These are phyloP conservation scores for Labia minor DNA, from an alignment of 2,888 invertebrate species.

Conservation along the genomic window DNA sequence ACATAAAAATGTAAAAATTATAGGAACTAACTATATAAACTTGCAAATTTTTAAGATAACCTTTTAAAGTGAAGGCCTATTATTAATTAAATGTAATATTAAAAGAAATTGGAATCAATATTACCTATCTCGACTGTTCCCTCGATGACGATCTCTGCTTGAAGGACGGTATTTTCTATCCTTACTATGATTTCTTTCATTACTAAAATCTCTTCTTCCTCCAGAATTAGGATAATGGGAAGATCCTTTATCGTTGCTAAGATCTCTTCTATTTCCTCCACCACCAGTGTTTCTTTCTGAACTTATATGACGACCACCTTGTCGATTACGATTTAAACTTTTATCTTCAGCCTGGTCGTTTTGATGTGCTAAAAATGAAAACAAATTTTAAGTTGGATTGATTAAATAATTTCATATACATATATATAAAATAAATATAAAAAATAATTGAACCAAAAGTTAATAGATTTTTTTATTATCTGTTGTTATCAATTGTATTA, in stretches of 20 bases:
- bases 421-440: too few relatives aligned
- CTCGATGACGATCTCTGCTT: constrained; percentile 36
- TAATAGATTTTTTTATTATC: too few relatives aligned
- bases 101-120: too few relatives aligned
- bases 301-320: background rate
- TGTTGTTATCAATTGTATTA: too few relatives aligned
- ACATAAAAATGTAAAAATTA: too few relatives aligned
- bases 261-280: constrained; percentile 16
- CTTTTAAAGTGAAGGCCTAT: too few relatives aligned
- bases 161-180: constrained; percentile 35
- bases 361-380: background rate
- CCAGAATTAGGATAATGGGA: background rate
- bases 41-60: too few relatives aligned
- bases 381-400: too few relatives aligned
- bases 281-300: background rate
- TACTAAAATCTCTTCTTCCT: constrained; percentile 17
- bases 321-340: constrained; percentile 20
- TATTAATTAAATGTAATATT: too few relatives aligned
- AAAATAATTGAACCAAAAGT: too few relatives aligned
- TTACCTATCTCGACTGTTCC: constrained; percentile 15
- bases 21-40: too few relatives aligned
- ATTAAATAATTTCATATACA: too few relatives aligned
- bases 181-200: constrained; percentile 42
- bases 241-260: constrained; percentile 15
- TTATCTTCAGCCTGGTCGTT: constrained; percentile 16